phyloP scores from a whole-genome alignment of 1,140 invertebrate species.

The Drosophila virilis region DNA sequence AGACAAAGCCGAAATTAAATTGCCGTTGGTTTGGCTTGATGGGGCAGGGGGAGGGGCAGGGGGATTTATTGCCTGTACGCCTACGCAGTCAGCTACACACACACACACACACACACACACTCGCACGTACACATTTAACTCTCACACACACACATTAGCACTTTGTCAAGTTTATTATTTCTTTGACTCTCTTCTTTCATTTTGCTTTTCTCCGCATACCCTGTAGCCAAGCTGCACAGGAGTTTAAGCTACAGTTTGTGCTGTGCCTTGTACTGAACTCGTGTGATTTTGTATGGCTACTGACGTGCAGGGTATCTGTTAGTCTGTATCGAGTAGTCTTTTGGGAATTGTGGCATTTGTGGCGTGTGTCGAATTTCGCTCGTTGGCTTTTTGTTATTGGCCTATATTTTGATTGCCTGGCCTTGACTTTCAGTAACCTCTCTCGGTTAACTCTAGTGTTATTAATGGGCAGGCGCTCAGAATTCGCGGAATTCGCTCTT shows the following conservation, averaged over 20 bases:
- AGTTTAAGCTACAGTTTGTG: not conserved
- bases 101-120: constrained; percentile 45
- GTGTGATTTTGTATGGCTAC: not conserved
- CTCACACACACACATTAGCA: constrained; percentile 72
- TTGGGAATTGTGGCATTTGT: constrained; percentile 12
- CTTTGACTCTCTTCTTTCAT: constrained; percentile 26
- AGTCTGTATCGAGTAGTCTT: not conserved
- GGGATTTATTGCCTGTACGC: constrained; percentile 17
- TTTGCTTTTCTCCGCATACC: constrained; percentile 30
- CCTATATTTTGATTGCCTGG: constrained; percentile 54
- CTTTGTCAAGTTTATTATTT: constrained; percentile 61
- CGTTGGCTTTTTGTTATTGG: constrained; percentile 33
- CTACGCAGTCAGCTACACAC: not conserved
- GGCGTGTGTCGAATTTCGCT: constrained; percentile 68
- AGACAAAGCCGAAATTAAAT: constrained; percentile 37
- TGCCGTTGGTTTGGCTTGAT: constrained; percentile 2
- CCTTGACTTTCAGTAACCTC: constrained; percentile 82
- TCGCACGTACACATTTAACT: constrained; percentile 49
- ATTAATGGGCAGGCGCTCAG: constrained; percentile 62
- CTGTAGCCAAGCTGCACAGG: not conserved
- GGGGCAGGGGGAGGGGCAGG: not conserved
- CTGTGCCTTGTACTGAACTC: not conserved
- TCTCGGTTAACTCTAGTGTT: constrained; percentile 78
- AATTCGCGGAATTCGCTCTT: constrained; percentile 66
- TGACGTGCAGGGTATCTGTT: constrained; percentile 12